phyloP scores from a whole-genome alignment of 2,797 vertebrate species.

The Siniperca scherzeri region DNA sequence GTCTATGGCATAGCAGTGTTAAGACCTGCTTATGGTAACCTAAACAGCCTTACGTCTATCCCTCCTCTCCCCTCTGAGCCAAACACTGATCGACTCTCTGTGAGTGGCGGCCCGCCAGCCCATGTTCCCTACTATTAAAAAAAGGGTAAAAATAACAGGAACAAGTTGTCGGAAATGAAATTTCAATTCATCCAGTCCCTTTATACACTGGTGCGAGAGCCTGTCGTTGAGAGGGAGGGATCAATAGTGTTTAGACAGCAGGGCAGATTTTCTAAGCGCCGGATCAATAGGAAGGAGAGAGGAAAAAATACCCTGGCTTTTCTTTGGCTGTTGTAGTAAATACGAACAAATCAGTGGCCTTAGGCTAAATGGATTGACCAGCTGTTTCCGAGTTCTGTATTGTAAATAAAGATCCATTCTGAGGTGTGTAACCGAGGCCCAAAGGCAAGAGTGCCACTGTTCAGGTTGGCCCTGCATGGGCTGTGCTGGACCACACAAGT shows the following conservation, averaged over 20 bases:
- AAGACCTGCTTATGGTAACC: constrained; percentile 53
- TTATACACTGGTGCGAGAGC: constrained; percentile 91
- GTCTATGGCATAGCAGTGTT: constrained; percentile 25
- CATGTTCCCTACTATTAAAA: constrained; percentile 83
- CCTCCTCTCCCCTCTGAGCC: constrained; percentile 67
- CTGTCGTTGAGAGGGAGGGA: constrained; percentile 89
- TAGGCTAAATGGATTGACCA: constrained; percentile 94
- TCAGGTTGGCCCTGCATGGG: constrained; percentile 58
- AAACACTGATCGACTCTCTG: constrained; percentile 82
- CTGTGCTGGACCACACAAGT: constrained; percentile 60
- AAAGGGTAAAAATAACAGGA: constrained; percentile 91
- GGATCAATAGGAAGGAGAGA: constrained; percentile 93
- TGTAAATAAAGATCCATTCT: constrained; percentile 90
- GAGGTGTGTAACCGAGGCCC: constrained; percentile 84
- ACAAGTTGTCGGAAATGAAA: constrained; percentile 96
- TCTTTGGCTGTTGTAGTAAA: constrained; percentile 90
- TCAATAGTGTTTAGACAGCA: constrained; percentile 97
- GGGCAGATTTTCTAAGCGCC: constrained; percentile 94
- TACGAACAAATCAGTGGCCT: constrained; percentile 93
- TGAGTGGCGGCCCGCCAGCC: constrained; percentile 77
- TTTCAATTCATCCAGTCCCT: constrained; percentile 96
- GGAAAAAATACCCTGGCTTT: constrained; percentile 89
- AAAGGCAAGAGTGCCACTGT: constrained; percentile 72
- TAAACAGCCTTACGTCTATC: constrained; percentile 58
- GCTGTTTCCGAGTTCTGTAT: constrained; percentile 88